Conservation (phyloP, 2,113 vertebrate genomes). For the Macroglossus sobrinus region DNA sequence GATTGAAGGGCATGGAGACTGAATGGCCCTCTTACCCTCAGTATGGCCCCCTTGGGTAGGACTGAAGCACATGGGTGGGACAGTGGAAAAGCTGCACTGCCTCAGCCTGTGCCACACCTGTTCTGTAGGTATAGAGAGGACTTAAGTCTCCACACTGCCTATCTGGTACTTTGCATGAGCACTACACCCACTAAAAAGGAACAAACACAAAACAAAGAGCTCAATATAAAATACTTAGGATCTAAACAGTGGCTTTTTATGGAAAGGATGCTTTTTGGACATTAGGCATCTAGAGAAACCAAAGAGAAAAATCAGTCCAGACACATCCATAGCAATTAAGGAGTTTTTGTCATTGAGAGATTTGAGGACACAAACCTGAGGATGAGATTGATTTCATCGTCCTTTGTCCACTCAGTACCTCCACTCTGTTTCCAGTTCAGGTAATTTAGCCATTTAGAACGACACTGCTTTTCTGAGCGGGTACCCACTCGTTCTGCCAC, state of each 20-base stretch:
- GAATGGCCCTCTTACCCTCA: constrained; percentile 59
- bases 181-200: constrained; percentile 75
- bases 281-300: constrained; percentile 61
- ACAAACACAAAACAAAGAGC: constrained; percentile 76
- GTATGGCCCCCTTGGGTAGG: constrained; percentile 47
- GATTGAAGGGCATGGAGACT: constrained; percentile 78
- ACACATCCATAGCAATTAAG: not conserved
- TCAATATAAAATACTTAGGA: constrained; percentile 76
- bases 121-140: constrained; percentile 81
- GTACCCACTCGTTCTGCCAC: constrained; percentile 95
- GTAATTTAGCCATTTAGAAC: constrained; percentile 99
- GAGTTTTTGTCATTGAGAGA: constrained; percentile 17
- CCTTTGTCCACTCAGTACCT: constrained; percentile 98
- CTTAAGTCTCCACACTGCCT: constrained; percentile 82
- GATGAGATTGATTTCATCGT: constrained; percentile 95
- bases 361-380: constrained; percentile 85
- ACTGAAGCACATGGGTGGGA: constrained; percentile 73
- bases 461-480: constrained; percentile 98
- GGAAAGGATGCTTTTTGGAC: constrained; percentile 66
- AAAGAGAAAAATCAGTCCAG: constrained; percentile 61
- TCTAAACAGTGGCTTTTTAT: constrained; percentile 68
- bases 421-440: constrained; percentile 99
- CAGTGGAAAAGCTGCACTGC: constrained; percentile 73
- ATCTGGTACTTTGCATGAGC: constrained; percentile 79
- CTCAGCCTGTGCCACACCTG: constrained; percentile 78